Evolutionary conservation across 2,797 vertebrate species (phyloP).

Genomic region (Sebastes baramenuke): DNA sequence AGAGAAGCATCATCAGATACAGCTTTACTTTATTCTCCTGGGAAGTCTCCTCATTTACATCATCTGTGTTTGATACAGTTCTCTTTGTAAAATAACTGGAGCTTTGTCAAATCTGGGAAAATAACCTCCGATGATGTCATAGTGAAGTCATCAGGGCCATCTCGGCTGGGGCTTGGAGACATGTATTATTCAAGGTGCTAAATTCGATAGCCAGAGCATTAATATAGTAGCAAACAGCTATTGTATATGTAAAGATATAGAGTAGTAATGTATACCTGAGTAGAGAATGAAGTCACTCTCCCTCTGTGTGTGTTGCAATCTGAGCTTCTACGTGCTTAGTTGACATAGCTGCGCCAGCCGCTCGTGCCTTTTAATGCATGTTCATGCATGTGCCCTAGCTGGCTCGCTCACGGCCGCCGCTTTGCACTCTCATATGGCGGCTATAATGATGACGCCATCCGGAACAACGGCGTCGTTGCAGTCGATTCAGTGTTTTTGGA

Average conservation of each 20-base stretch:
- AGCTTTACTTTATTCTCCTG: not conserved
- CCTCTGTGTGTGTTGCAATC: too few species aligned
- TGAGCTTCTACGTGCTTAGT: too few species aligned
- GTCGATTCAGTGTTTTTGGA: not conserved
- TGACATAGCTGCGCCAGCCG: fast-evolving
- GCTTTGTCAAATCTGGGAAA: not conserved
- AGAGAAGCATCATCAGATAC: not conserved
- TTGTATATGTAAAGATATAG: too few species aligned
- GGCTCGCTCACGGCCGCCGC: too few species aligned
- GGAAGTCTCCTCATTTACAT: not conserved
- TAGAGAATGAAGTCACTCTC: too few species aligned
- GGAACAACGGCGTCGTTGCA: too few species aligned
- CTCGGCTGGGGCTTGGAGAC: not conserved
- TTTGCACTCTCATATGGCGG: too few species aligned
- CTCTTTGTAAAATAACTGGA: not conserved
- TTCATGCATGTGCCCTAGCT: fast-evolving
- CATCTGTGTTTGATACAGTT: not conserved
- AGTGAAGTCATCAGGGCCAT: not conserved
- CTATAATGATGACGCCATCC: too few species aligned
- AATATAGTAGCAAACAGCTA: too few species aligned
- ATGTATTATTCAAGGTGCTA: too few species aligned
- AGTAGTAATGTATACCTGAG: too few species aligned
- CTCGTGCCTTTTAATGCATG: fast-evolving
- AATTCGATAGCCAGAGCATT: too few species aligned
- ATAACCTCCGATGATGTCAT: not conserved